Percentiles rank a stretch among this genome's conserved stretches.
phyloP scores from a whole-genome alignment of 1,140 invertebrate genomes.

The Philopotamus ludificatus region DNA sequence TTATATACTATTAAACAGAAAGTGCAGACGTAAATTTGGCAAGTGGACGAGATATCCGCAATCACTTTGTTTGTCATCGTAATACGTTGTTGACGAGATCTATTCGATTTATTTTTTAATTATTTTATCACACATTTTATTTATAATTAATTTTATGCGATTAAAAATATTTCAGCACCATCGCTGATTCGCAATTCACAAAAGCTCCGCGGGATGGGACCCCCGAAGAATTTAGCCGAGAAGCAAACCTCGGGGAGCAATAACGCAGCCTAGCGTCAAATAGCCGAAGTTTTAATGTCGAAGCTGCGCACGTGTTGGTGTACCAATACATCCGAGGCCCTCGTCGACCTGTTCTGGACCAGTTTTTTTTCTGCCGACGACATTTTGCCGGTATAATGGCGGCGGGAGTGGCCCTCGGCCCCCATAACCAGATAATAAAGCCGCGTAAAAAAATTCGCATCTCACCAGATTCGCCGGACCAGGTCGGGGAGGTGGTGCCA shows the following conservation, averaged over 20 bases:
- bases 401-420: background rate
- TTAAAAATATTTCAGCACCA: too few species aligned
- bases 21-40: too few species aligned
- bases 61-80: too few species aligned
- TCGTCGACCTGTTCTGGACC: background rate
- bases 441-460: too few species aligned
- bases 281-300: slow-evolving; percentile 27
- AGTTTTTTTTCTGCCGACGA: background rate
- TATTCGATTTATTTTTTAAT: background rate
- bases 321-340: background rate
- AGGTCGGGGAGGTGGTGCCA: too few species aligned
- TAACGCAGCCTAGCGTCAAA: slow-evolving; percentile 28
- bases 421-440: background rate
- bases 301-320: background rate
- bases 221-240: slow-evolving; percentile 25
- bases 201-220: too few species aligned
- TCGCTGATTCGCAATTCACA: too few species aligned
- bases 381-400: background rate
- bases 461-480: background rate
- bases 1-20: too few species aligned
- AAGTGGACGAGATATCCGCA: too few species aligned
- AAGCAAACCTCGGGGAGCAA: slow-evolving; percentile 12
- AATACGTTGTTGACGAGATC: too few species aligned
- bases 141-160: too few species aligned
- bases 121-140: too few species aligned